phyloP scores from a whole-genome alignment of 1,140 invertebrate species.

The Pachyrhynchus sulphureomaculatus region DNA sequence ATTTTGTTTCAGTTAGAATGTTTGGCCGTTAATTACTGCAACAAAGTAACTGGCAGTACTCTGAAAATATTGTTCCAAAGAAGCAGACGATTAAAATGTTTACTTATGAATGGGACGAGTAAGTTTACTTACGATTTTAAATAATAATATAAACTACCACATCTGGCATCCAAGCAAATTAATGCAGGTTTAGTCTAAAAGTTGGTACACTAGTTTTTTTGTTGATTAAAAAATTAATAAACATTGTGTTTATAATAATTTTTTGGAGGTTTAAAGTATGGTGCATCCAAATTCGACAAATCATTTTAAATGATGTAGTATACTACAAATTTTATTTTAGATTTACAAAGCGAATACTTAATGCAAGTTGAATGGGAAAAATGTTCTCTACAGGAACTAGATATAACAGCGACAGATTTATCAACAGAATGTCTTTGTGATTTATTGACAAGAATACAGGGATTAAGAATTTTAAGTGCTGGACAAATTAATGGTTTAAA shows the following conservation, averaged over 20 bases:
- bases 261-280: too few relatives aligned
- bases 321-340: slow-evolving; percentile 60
- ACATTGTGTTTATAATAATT: too few relatives aligned
- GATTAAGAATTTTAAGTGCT: slow-evolving; percentile 86
- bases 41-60: slow-evolving; percentile 95
- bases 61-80: slow-evolving; percentile 93
- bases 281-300: too few relatives aligned
- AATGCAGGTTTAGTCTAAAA: too few relatives aligned
- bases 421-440: slow-evolving; percentile 91
- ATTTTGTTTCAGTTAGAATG: slow-evolving; percentile 82
- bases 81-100: slow-evolving; percentile 86
- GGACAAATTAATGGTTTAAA: slow-evolving; percentile 97
- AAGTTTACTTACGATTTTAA: too few relatives aligned
- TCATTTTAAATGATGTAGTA: too few relatives aligned
- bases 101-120: slow-evolving; percentile 97
- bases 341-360: slow-evolving; percentile 85
- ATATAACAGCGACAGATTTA: slow-evolving; percentile 95
- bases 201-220: too few relatives aligned
- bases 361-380: slow-evolving; percentile 98
- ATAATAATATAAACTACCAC: too few relatives aligned
- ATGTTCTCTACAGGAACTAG: slow-evolving; percentile 88
- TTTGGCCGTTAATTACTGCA: slow-evolving; percentile 93
- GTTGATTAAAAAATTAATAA: too few relatives aligned
- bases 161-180: too few relatives aligned
- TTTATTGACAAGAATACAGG: slow-evolving; percentile 85